Percentiles rank a stretch among this genome's conserved stretches.
Evolutionary conservation across 2,113 vertebrate species (phyloP).

Genomic region (Gambusia affinis): DNA sequence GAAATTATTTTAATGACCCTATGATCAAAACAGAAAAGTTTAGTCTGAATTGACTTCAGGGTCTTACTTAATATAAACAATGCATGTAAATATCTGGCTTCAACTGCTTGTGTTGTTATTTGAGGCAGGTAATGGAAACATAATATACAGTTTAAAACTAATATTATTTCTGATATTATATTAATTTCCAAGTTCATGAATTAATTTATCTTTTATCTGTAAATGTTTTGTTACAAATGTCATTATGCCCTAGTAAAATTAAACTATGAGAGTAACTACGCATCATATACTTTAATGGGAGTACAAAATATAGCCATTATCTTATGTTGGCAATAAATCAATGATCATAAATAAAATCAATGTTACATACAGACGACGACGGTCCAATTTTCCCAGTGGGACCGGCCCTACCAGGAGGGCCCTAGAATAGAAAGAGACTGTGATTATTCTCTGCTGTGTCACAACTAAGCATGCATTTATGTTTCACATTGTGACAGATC

Average conservation of each 20-base stretch:
- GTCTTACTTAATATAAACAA: not conserved
- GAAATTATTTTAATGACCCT: no score
- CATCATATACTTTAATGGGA: not conserved
- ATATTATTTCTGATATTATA: not conserved
- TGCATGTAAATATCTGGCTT: no score
- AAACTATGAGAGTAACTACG: no score
- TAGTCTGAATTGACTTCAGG: not conserved
- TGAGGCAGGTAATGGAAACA: not conserved
- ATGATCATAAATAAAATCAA: not conserved
- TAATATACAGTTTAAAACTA: not conserved
- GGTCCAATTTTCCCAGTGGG: conserved; percentile 62
- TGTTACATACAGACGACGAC: conserved; percentile 60
- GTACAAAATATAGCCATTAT: not conserved
- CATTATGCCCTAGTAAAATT: not conserved
- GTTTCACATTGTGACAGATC: not conserved
- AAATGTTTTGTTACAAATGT: not conserved
- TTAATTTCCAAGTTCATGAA: not conserved
- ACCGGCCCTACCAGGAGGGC: conserved; percentile 64
- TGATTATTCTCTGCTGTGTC: not conserved
- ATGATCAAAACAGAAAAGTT: not conserved
- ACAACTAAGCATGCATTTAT: not conserved
- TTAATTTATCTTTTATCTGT: not conserved
- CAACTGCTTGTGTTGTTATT: not conserved
- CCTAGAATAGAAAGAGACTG: conserved; percentile 59
- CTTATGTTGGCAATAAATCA: not conserved